These are phyloP conservation scores for Chironex yamaguchii DNA, from an alignment of 30 jellyfish, hydroid and myxozoan genomes.

Conservation along the genomic window DNA sequence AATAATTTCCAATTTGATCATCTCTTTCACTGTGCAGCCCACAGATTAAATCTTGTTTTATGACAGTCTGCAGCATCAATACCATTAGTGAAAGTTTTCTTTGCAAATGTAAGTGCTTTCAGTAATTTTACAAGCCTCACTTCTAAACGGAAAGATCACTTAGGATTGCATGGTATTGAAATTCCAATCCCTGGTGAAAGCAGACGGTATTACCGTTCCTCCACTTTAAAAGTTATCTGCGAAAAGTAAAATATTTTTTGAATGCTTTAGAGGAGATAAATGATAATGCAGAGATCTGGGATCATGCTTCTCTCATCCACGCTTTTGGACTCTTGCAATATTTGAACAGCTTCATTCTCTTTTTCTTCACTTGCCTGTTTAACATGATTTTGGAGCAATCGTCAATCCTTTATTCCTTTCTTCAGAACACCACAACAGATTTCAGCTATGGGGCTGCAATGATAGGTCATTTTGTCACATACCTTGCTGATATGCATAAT, in stretches of 20 bases:
- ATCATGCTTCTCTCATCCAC: constrained; percentile 5
- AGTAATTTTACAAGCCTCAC: constrained; percentile 40
- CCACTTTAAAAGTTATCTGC: background rate
- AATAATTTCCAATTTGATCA: constrained; percentile 15
- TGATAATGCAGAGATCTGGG: constrained; percentile 13
- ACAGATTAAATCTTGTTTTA: constrained; percentile 27
- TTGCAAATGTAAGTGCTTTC: constrained; percentile 62
- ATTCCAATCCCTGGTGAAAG: constrained; percentile 61
- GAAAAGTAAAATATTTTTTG: constrained; percentile 3
- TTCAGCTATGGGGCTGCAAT: constrained; percentile 23
- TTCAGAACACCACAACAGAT: constrained; percentile 47
- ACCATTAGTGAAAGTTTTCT: constrained; percentile 25
- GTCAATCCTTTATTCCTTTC: constrained; percentile 2
- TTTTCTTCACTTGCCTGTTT: constrained; percentile 19
- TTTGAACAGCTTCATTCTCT: constrained; percentile 29
- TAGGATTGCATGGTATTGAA: constrained; percentile 18
- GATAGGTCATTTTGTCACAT: background rate
- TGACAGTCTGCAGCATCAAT: constrained; percentile 60
- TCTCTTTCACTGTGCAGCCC: constrained; percentile 59
- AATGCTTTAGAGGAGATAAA: constrained; percentile 11
- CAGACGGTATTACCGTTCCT: too few relatives aligned
- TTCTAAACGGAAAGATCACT: constrained; percentile 18
- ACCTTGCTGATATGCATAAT: background rate
- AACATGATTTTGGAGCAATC: constrained; percentile 35
- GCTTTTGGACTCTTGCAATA: constrained; percentile 51